These are phyloP conservation scores for Hyles lineata DNA, from an alignment of 2,888 invertebrate genomes.

Conservation along the genomic window DNA sequence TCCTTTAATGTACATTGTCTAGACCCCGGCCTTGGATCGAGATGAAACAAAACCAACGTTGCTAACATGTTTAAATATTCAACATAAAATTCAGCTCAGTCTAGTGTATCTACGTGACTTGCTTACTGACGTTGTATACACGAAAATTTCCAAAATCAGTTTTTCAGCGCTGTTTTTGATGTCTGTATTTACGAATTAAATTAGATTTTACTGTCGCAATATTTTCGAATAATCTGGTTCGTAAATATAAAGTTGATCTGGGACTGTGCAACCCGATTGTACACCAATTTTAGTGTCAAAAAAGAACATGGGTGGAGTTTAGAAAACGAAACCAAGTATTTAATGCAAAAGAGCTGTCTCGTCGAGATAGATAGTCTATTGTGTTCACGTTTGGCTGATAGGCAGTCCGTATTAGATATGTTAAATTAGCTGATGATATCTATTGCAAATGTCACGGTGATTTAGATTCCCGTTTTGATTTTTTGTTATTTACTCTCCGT, in stretches of 20 bases:
- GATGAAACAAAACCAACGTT: conserved; percentile 20
- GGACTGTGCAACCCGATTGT: too few species aligned
- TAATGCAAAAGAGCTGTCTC: not conserved
- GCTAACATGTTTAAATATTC: conserved; percentile 15
- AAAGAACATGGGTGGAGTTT: not conserved
- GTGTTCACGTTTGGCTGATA: not conserved
- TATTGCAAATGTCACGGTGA: not conserved
- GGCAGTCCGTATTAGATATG: not conserved
- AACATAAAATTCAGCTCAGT: not conserved
- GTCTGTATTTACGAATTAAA: not conserved
- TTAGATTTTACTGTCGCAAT: not conserved
- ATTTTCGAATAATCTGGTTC: too few species aligned
- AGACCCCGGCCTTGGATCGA: conserved; percentile 27
- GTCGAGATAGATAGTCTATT: not conserved
- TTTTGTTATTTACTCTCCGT: not conserved
- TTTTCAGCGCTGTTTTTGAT: not conserved
- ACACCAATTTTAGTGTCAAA: not conserved
- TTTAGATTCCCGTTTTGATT: not conserved
- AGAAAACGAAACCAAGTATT: conserved; percentile 5
- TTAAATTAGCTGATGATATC: not conserved
- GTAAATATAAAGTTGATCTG: too few species aligned
- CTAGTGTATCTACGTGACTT: conserved; percentile 16
- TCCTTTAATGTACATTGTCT: conserved; percentile 14
- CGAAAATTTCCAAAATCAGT: not conserved
- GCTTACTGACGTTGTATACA: not conserved